These are phyloP conservation scores for Drosophila rufa DNA, from an alignment of 1,140 invertebrate genomes.

Conservation along the genomic window DNA sequence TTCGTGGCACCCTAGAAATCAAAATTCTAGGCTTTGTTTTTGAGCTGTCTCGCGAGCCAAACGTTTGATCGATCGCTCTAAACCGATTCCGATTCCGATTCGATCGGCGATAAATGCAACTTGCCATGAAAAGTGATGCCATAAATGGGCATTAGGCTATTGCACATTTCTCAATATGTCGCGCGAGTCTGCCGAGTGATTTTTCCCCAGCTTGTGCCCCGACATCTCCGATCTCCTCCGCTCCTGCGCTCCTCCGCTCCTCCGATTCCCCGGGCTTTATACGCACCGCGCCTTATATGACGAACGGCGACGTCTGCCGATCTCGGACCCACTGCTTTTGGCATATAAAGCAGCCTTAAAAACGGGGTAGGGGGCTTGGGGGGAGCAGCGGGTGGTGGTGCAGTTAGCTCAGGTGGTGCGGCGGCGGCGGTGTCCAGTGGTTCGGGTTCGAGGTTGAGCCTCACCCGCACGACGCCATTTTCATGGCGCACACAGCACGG, in stretches of 20 bases:
- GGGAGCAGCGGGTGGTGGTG: slow-evolving; percentile 2
- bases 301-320: slow-evolving; percentile 66
- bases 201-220: slow-evolving; percentile 58
- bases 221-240: background rate
- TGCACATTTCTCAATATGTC: slow-evolving; percentile 85
- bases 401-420: slow-evolving; percentile 20
- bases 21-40: slow-evolving; percentile 25
- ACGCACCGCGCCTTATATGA: slow-evolving; percentile 81
- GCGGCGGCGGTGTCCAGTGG: slow-evolving; percentile 1
- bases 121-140: slow-evolving; percentile 83
- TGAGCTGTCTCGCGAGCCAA: slow-evolving; percentile 24
- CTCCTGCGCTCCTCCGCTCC: background rate
- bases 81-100: slow-evolving; percentile 55
- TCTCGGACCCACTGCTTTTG: slow-evolving; percentile 54
- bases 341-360: slow-evolving; percentile 74
- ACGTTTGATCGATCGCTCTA: slow-evolving; percentile 62
- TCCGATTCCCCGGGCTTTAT: slow-evolving; percentile 66
- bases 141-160: slow-evolving; percentile 85
- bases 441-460: slow-evolving; percentile 8
- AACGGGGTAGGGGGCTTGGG: background rate
- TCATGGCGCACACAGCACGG: slow-evolving; percentile 10
- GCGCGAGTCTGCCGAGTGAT: slow-evolving; percentile 78
- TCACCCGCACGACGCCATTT: slow-evolving; percentile 64
- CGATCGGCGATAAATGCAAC: slow-evolving; percentile 81
- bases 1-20: background rate